Evolutionary conservation across 2,113 vertebrate species (phyloP).

Genomic region (Synodontis membranacea): DNA sequence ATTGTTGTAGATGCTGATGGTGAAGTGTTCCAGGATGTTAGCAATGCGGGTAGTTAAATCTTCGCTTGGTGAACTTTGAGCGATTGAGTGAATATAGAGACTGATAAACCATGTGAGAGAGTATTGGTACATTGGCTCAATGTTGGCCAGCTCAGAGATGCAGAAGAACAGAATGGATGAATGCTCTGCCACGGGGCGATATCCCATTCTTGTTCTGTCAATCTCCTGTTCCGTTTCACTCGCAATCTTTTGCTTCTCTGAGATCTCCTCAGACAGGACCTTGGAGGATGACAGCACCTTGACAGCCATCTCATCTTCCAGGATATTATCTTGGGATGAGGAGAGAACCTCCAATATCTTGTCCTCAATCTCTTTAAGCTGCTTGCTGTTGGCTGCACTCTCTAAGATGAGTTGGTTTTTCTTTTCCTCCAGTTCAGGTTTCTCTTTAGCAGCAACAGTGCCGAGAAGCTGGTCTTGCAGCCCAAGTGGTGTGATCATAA

Average conservation of each 20-base stretch:
- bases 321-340: slow-evolving; percentile 85
- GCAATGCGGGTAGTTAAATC: slow-evolving; percentile 73
- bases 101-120: slow-evolving; percentile 89
- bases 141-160: slow-evolving; percentile 88
- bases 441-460: slow-evolving; percentile 88
- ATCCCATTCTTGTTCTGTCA: slow-evolving; percentile 86
- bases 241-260: slow-evolving; percentile 86
- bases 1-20: slow-evolving; percentile 85
- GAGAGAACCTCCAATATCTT: slow-evolving; percentile 88
- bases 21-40: slow-evolving; percentile 82
- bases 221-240: slow-evolving; percentile 84
- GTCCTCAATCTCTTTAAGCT: slow-evolving; percentile 90
- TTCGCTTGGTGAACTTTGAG: slow-evolving; percentile 77
- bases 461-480: slow-evolving; percentile 92
- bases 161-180: slow-evolving; percentile 90
- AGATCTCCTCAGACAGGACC: slow-evolving; percentile 84
- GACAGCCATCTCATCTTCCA: slow-evolving; percentile 89
- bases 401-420: slow-evolving; percentile 90
- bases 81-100: slow-evolving; percentile 82
- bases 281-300: slow-evolving; percentile 88
- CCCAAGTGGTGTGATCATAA: slow-evolving; percentile 92
- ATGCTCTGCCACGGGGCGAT: slow-evolving; percentile 86
- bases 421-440: slow-evolving; percentile 88
- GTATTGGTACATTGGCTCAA: slow-evolving; percentile 95
- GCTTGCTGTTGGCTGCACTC: slow-evolving; percentile 85